These are phyloP conservation scores for Melanotaenia nigrans DNA, from an alignment of 2,797 vertebrate species.

Conservation along the genomic window DNA sequence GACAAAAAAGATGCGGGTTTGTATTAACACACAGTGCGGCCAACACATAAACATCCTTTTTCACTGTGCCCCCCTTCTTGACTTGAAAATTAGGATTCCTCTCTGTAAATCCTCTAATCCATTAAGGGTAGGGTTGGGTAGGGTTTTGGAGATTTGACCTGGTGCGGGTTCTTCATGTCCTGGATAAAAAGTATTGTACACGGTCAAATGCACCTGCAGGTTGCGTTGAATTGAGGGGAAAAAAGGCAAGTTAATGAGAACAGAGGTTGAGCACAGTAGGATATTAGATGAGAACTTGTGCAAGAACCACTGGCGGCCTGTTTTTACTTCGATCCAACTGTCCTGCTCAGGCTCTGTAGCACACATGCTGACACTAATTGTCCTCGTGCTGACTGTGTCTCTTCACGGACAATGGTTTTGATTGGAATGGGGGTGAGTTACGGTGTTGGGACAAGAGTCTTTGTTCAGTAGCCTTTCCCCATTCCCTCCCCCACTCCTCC, in stretches of 20 bases:
- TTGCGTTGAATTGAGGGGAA: background rate
- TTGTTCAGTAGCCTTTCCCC: constrained; percentile 80
- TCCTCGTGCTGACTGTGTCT: constrained; percentile 75
- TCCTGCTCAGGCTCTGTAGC: constrained; percentile 51
- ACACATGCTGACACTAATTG: constrained; percentile 77
- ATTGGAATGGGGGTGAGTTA: constrained; percentile 77
- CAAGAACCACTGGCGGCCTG: constrained; percentile 13
- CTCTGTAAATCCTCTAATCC: constrained; percentile 75
- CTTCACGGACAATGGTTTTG: constrained; percentile 74
- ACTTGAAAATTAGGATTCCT: constrained; percentile 74
- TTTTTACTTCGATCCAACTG: constrained; percentile 40
- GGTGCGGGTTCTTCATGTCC: constrained; percentile 43
- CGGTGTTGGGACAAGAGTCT: constrained; percentile 81
- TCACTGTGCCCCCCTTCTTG: constrained; percentile 46
- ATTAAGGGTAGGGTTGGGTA: constrained; percentile 44
- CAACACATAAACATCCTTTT: constrained; percentile 39
- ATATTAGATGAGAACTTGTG: constrained; percentile 4
- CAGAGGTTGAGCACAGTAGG: background rate
- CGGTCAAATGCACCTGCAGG: constrained; percentile 13
- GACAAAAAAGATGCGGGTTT: background rate
- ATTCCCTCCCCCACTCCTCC: constrained; percentile 69
- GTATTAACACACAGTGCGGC: constrained; percentile 4
- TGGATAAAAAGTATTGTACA: constrained; percentile 18
- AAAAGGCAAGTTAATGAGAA: constrained; percentile 22
- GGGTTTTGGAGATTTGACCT: constrained; percentile 66